Base-by-base conservation (phyloP, 2,888 invertebrate species). In the Caenorhabditis wallacei region DNA sequence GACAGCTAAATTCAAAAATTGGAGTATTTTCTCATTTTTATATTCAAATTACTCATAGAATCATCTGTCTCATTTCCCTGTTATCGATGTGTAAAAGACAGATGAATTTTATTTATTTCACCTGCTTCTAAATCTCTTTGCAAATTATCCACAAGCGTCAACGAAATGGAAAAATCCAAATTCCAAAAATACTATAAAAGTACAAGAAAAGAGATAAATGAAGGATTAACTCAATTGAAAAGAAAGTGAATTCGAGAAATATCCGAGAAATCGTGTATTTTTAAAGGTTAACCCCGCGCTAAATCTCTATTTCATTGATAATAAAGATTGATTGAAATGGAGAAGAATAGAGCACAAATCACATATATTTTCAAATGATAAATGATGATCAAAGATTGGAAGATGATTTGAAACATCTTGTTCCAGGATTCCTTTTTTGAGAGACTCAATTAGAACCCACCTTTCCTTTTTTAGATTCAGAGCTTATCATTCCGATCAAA, bases 191-290 rank as follows among this genome's bases (percentile, higher is more conserved):
- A 13, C 2, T 18, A n/a, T 13, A 4, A 8, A 2, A 48, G 46
- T 48, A 18, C 46, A 48, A 11, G 40, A 10, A 8, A 35, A 4
- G 10, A 35, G 10, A 35, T 43, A 13, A 43, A 43, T 43, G n/a
- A n/a, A 4, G 18, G 46, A 48, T 48, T 48, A 48, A 18, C 46
- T 18, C 4, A n/a, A 18, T 18, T 48, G 18, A 48, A 48, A 18
- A 48, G 18, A 59, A 20, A 20, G 11, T 40, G 11, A 40, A 59
- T 40, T 40, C 40, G 20, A 13, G 40, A 59, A 1, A 59, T 3
- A 35, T 18, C 35, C n/a, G 40, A 40, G 13, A 13, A 40, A 10
- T 10, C 56, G 56, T 57, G 56, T 26, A 57, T 57, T 57, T 59
- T 40, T 13, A 22, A 40, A 59, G 59, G 40, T 59, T 37, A 59